Base-by-base conservation (phyloP, 2,797 vertebrate species). In the Anisognathus igniventris region DNA sequence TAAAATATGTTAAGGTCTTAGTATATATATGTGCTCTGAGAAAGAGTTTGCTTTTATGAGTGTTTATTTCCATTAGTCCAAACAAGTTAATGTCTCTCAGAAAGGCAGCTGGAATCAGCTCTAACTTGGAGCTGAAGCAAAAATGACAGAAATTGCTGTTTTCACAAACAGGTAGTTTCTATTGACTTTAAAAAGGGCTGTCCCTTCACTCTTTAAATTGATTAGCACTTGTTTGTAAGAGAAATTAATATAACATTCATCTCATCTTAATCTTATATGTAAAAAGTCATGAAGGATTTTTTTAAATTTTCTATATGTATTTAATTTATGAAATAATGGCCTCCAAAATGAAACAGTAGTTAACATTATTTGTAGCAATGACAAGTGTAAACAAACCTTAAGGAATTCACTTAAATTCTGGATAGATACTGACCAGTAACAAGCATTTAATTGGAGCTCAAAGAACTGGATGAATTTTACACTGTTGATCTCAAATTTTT, bases 391-490 rank as follows among this genome's bases (percentile, higher is more conserved):
- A 60, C 24, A 92, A 96, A 86, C 35, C 88, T 70, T 22, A 88
- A 87, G 42, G 70, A 95, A 92, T 84, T 94, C 88, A 85, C 74
- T 60, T 67, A 84, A 92, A 94, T 88, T 92, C 79, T 83, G 78
- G 37, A 86, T 47, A 77, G 35, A 66, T 78, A 61, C 54, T 62
- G 28, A 44, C 88, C 72, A 90, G 94, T 84, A 89, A 79, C 67
- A 75, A 87, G 48, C 42, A 90, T 92, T 95, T 96, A 95, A 96
- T 40, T 93, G 35, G 40, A 91, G 51, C 40, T 93, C 54, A 95
- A 78, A 95, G 31, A 96, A 86, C 67, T 91, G 62, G 61, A 75
- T 94, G 45, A 58, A 87, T 95, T 97, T 96, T 71, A 95, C 87
- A 68, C 39, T 77, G 79, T 54, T 96, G 75, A 88, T 94, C 86